A percentile compares a stretch with the other conserved stretches of the same genome.
These are phyloP conservation scores for Patiria miniata DNA, from an alignment of 35 echinoderm and acorn worm species.

Conservation along the genomic window DNA sequence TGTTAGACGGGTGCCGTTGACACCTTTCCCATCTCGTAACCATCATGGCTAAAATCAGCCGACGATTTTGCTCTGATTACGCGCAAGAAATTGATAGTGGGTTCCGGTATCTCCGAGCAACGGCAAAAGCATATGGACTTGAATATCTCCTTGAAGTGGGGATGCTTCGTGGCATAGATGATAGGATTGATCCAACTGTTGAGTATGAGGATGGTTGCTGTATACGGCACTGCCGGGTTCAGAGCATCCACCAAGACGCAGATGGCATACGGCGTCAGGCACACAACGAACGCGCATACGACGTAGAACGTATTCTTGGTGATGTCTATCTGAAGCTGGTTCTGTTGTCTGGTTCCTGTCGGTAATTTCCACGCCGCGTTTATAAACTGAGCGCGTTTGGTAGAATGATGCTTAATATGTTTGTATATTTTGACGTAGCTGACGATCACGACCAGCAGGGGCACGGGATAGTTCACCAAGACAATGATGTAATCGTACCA, in stretches of 20 bases:
- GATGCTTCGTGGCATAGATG: constrained; percentile 86
- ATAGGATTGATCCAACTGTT: constrained; percentile 79
- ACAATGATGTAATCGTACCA: constrained; percentile 51
- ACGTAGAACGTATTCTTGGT: constrained; percentile 79
- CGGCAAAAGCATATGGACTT: constrained; percentile 49
- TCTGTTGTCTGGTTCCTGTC: not conserved
- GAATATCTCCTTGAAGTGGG: constrained; percentile 80
- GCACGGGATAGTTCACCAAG: constrained; percentile 45
- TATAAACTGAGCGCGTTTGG: not conserved
- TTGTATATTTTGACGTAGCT: constrained; percentile 47
- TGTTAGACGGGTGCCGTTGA: not conserved
- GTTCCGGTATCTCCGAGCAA: constrained; percentile 67
- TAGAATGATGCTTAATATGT: constrained; percentile 39
- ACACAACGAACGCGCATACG: constrained; percentile 65
- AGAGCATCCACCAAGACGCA: constrained; percentile 52
- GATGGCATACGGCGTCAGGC: constrained; percentile 64
- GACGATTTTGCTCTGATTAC: constrained; percentile 11
- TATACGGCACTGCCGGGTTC: constrained; percentile 65
- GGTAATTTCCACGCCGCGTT: not conserved
- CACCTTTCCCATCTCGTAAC: not conserved
- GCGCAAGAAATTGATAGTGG: not conserved
- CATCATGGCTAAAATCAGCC: not conserved
- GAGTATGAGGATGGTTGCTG: constrained; percentile 58
- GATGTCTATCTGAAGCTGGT: constrained; percentile 69
- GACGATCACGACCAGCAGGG: constrained; percentile 44